Evolutionary conservation across 1,140 invertebrate species (phyloP).

Genomic region (Druon quercuslanigerum): DNA sequence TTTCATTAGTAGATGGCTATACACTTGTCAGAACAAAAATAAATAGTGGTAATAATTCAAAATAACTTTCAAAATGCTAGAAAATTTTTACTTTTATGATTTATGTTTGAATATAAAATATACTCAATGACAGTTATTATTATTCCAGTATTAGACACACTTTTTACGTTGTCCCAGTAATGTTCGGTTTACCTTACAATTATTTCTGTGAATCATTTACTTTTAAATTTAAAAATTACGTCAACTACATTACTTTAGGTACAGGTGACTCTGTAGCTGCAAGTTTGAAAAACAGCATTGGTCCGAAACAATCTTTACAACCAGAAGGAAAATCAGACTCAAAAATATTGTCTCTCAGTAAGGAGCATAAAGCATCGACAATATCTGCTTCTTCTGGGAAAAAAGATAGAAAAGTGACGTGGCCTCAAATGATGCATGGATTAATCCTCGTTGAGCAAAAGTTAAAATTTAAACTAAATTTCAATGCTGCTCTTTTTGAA

Average conservation of each 20-base stretch:
- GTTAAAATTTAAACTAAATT: conserved; percentile 81
- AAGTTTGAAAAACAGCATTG: background rate
- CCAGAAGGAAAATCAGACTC: background rate
- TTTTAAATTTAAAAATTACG: background rate
- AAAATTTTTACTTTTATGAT: too few species aligned
- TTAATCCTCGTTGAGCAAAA: conserved; percentile 80
- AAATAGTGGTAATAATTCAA: too few species aligned
- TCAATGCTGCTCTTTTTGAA: conserved; percentile 81
- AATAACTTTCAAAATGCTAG: too few species aligned
- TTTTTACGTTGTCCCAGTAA: too few species aligned
- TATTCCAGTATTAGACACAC: too few species aligned
- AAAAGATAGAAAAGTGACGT: conserved; percentile 51
- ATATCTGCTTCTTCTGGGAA: background rate
- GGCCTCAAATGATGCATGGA: conserved; percentile 78
- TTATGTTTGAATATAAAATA: too few species aligned
- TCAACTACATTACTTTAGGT: background rate
- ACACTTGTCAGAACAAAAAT: too few species aligned
- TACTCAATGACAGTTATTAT: too few species aligned
- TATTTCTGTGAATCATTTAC: background rate
- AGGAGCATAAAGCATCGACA: background rate
- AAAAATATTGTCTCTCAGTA: background rate
- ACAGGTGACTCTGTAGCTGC: conserved; percentile 8
- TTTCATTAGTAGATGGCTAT: too few species aligned
- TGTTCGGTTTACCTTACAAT: too few species aligned
- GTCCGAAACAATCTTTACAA: background rate